Evolutionary conservation across 2,888 invertebrate species (phyloP).

Genomic region (Agrochola circellaris): DNA sequence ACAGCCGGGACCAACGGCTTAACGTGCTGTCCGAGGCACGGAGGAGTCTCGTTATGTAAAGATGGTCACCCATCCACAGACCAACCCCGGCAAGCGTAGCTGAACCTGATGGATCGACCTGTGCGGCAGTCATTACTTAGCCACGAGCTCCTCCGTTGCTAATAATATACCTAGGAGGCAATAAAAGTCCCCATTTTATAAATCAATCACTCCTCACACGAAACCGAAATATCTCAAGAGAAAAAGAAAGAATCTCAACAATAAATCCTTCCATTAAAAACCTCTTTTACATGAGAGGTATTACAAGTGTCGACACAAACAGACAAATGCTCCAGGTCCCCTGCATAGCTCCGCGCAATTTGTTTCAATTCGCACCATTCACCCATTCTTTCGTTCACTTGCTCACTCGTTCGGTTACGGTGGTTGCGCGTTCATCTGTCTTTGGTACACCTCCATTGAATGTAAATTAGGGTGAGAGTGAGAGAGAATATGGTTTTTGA

Average conservation of each 20-base stretch:
- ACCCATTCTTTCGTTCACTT: constrained; percentile 62
- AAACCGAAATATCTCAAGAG: constrained; percentile 6
- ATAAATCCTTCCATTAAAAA: constrained; percentile 57
- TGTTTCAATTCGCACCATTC: constrained; percentile 76
- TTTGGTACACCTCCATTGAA: constrained; percentile 55
- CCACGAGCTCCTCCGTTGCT: background rate
- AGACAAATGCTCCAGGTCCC: constrained; percentile 69
- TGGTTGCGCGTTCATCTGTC: constrained; percentile 61
- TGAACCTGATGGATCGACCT: no score
- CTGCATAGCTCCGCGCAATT: constrained; percentile 75
- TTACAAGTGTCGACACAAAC: constrained; percentile 62
- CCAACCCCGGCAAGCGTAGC: no score
- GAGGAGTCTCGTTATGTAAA: no score
- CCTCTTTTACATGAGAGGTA: constrained; percentile 45
- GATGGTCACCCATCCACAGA: no score
- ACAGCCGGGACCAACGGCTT: no score
- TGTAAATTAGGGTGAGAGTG: constrained; percentile 51
- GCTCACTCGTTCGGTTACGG: constrained; percentile 59
- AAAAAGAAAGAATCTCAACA: constrained; percentile 36
- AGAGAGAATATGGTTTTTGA: constrained; percentile 19
- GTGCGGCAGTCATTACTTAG: no score
- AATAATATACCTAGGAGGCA: background rate
- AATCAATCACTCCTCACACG: constrained; percentile 32
- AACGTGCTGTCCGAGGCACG: no score
- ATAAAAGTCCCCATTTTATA: constrained; percentile 41